Percentiles rank a stretch among this genome's conserved stretches.
Conservation (phyloP, 2,888 invertebrate species). For the Plebejus argus region DNA sequence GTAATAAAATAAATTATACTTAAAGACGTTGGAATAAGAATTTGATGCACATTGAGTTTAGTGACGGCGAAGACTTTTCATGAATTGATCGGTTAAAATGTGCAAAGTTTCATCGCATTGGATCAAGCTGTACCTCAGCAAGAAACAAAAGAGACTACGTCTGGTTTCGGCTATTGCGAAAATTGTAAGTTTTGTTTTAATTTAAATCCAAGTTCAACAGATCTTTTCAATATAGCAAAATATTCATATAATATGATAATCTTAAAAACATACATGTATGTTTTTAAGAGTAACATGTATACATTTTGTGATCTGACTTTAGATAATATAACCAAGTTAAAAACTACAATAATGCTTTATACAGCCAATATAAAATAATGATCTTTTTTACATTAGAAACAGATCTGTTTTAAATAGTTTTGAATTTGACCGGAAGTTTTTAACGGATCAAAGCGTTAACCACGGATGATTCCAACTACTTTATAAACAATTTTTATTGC, state of each 20-base stretch:
- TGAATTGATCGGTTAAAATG: constrained; percentile 1
- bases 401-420: constrained; percentile 1
- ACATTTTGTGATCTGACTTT: neutral
- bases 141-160: neutral
- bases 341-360: neutral
- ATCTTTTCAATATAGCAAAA: too few relatives aligned
- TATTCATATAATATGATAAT: too few relatives aligned
- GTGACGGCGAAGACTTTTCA: neutral
- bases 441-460: constrained; percentile 20
- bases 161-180: neutral
- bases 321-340: neutral
- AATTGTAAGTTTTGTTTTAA: neutral
- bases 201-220: neutral
- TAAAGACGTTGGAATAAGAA: neutral
- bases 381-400: too few relatives aligned
- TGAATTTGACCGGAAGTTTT: constrained; percentile 8
- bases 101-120: constrained; percentile 4
- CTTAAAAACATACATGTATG: too few relatives aligned
- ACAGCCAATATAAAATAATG: too few relatives aligned
- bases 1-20: neutral
- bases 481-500: constrained; percentile 16
- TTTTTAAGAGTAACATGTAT: too few relatives aligned
- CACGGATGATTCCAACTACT: constrained; percentile 1
- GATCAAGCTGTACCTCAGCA: constrained; percentile 16
- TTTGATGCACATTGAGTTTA: neutral